A percentile compares a stretch with the other conserved stretches of the same genome.
These are phyloP conservation scores for Akabosia matsudoensis DNA, from an alignment of 1,140 invertebrate genomes.

Conservation along the genomic window DNA sequence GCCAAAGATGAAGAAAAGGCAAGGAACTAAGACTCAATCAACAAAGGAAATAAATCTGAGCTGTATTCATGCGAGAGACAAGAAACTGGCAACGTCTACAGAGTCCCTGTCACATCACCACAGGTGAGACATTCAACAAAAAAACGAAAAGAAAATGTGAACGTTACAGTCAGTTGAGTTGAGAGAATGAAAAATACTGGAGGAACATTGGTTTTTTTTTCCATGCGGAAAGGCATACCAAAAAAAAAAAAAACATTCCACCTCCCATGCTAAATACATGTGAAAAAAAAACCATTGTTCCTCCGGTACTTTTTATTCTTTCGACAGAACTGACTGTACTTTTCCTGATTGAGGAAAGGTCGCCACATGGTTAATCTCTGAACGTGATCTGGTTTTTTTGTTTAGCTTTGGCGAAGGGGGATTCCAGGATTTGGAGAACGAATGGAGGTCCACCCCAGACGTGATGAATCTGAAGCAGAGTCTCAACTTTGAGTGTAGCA, in stretches of 20 bases:
- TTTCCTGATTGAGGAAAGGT: too few relatives aligned
- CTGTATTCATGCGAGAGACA: conserved; percentile 16
- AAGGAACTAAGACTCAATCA: background rate
- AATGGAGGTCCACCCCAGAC: conserved; percentile 38
- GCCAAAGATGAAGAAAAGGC: conserved; percentile 12
- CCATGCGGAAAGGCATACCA: too few relatives aligned
- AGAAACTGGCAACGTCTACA: background rate
- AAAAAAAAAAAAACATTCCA: too few relatives aligned
- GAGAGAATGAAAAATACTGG: too few relatives aligned
- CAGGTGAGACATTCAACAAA: background rate
- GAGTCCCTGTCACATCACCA: background rate
- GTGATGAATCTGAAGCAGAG: conserved; percentile 43
- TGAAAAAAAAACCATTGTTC: background rate
- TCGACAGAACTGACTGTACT: too few relatives aligned
- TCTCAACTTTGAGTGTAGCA: conserved; percentile 46
- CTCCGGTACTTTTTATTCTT: too few relatives aligned
- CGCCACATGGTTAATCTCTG: too few relatives aligned
- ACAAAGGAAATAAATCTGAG: conserved; percentile 15
- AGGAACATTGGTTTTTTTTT: too few relatives aligned
- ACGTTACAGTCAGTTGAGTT: too few relatives aligned
- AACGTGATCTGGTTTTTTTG: background rate
- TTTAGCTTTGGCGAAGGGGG: background rate
- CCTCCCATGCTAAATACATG: background rate
- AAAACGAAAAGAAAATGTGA: too few relatives aligned
- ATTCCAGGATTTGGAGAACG: conserved; percentile 25